Conservation (phyloP, 1,140 invertebrate species). For the Drosophila ananassae region DNA sequence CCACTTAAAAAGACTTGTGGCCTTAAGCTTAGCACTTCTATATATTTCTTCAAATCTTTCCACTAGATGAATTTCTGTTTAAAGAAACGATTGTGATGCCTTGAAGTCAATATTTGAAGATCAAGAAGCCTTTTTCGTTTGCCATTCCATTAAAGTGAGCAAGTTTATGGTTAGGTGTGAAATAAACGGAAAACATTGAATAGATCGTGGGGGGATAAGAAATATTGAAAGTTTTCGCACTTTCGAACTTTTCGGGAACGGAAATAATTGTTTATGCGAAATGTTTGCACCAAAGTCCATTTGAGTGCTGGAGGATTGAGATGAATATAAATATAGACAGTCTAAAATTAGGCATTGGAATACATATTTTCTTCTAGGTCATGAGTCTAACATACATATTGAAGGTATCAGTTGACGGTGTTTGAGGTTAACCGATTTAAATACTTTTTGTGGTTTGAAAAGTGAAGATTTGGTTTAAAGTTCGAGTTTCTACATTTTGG, state of each 20-base stretch:
- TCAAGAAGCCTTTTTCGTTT: slow-evolving; percentile 20
- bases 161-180: slow-evolving; percentile 75
- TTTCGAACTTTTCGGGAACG: slow-evolving; percentile 33
- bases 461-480: neutral
- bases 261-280: slow-evolving; percentile 71
- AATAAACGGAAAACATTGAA: slow-evolving; percentile 61
- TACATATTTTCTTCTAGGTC: neutral
- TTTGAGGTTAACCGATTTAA: neutral
- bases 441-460: neutral
- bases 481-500: too few relatives aligned
- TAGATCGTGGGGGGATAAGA: slow-evolving; percentile 35
- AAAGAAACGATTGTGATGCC: slow-evolving; percentile 50
- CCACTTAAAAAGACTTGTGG: slow-evolving; percentile 32
- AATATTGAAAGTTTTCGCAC: slow-evolving; percentile 18
- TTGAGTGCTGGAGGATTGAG: slow-evolving; percentile 22
- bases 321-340: slow-evolving; percentile 40
- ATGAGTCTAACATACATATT: neutral
- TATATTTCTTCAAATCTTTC: slow-evolving; percentile 16
- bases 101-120: slow-evolving; percentile 69
- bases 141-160: slow-evolving; percentile 60
- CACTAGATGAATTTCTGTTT: slow-evolving; percentile 59
- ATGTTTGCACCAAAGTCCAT: slow-evolving; percentile 34
- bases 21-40: slow-evolving; percentile 21
- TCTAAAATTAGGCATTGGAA: slow-evolving; percentile 21
- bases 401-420: neutral